These are phyloP conservation scores for Sesia bembeciformis DNA, from an alignment of 2,888 invertebrate species.

Conservation along the genomic window DNA sequence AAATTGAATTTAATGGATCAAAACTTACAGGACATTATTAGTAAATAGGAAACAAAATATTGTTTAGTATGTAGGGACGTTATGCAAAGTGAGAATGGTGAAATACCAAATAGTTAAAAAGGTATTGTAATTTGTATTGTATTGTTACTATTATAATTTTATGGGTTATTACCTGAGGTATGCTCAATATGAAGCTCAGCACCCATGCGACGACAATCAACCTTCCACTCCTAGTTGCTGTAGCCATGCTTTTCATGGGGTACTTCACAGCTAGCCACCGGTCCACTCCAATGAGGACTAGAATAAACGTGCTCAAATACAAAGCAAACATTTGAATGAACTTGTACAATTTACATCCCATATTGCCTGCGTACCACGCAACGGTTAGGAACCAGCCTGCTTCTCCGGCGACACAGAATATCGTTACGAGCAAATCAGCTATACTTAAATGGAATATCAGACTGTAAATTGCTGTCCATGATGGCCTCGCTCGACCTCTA, in stretches of 20 bases:
- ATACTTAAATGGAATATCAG: slow-evolving; percentile 87
- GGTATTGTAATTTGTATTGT: too few species aligned
- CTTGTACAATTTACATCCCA: slow-evolving; percentile 86
- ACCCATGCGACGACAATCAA: slow-evolving; percentile 82
- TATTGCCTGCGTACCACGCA: slow-evolving; percentile 85
- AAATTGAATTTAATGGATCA: too few species aligned
- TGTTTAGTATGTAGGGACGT: too few species aligned
- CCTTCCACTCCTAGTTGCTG: slow-evolving; percentile 79
- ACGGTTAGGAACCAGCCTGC: slow-evolving; percentile 87
- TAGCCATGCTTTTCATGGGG: slow-evolving; percentile 81
- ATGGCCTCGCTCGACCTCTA: slow-evolving; percentile 72
- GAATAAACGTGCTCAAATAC: slow-evolving; percentile 86
- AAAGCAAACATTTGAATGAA: slow-evolving; percentile 87
- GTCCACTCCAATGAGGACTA: slow-evolving; percentile 88
- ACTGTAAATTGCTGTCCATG: slow-evolving; percentile 82
- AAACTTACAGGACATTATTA: too few species aligned
- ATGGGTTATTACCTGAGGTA: slow-evolving; percentile 82
- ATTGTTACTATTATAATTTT: background rate
- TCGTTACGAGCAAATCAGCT: slow-evolving; percentile 86
- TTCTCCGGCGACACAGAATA: slow-evolving; percentile 87
- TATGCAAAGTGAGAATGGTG: too few species aligned
- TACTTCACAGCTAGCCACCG: slow-evolving; percentile 87
- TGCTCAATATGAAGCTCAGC: slow-evolving; percentile 81
- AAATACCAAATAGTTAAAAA: too few species aligned
- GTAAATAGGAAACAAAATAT: too few species aligned